These are phyloP conservation scores for Eulemur albifrons DNA, from an alignment of 2,797 vertebrate genomes.

Conservation along the genomic window DNA sequence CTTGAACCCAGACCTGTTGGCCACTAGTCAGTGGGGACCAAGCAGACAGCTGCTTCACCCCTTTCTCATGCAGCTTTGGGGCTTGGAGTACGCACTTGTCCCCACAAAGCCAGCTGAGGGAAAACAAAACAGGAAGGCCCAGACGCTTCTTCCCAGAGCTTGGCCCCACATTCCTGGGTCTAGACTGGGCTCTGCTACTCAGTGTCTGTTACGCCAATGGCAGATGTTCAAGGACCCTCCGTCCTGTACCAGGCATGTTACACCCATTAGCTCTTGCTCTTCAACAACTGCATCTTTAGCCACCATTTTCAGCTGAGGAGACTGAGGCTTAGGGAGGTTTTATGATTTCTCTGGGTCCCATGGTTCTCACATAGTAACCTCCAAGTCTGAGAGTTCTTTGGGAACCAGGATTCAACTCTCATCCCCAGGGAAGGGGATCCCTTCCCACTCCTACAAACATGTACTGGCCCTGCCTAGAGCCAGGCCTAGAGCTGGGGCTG, in stretches of 20 bases:
- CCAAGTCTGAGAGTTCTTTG: not conserved
- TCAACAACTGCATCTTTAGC: no score
- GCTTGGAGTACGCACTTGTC: not conserved
- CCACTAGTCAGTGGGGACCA: not conserved
- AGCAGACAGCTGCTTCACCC: not conserved
- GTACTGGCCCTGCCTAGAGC: not conserved
- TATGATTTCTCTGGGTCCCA: not conserved
- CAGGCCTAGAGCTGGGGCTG: not conserved
- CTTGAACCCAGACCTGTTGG: not conserved
- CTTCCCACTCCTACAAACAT: not conserved
- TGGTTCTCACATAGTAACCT: not conserved
- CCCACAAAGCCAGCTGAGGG: not conserved
- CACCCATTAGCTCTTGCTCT: not conserved
- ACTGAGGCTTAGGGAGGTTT: not conserved
- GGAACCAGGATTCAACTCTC: not conserved
- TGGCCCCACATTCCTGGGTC: no score
- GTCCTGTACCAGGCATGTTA: not conserved
- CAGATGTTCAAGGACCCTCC: fast-evolving
- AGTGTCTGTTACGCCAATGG: not conserved
- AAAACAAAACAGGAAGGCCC: not conserved
- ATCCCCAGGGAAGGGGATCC: not conserved
- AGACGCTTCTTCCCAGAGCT: not conserved
- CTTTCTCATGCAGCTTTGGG: not conserved
- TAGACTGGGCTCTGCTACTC: not conserved
- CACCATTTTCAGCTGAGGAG: not conserved